Evolutionary conservation across 2,797 vertebrate genomes (phyloP).

Genomic region (Hypotaenidia okinawae): DNA sequence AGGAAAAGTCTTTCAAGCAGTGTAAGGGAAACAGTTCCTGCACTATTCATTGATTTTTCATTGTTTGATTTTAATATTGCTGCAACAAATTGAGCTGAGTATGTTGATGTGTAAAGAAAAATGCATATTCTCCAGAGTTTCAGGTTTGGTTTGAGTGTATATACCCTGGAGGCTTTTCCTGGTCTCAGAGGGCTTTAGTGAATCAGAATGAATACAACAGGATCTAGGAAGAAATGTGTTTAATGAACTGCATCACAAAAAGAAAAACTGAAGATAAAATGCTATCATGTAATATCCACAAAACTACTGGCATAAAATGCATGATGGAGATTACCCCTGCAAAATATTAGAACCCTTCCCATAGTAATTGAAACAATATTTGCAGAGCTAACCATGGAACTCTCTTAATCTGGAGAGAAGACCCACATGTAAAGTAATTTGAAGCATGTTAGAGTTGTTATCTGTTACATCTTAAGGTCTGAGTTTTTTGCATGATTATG

Average conservation of each 20-base stretch:
- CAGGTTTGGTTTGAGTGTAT: slow-evolving; percentile 37
- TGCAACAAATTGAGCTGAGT: slow-evolving; percentile 47
- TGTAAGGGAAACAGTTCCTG: background rate
- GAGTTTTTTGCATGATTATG: background rate
- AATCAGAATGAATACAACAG: slow-evolving; percentile 28
- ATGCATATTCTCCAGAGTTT: background rate
- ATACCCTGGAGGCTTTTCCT: slow-evolving; percentile 15
- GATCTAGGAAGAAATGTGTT: slow-evolving; percentile 33
- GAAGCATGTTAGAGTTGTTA: background rate
- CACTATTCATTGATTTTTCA: background rate
- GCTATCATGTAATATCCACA: background rate
- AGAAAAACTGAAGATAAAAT: slow-evolving; percentile 40
- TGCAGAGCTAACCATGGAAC: background rate
- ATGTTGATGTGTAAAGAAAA: slow-evolving; percentile 51
- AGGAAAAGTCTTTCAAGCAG: background rate
- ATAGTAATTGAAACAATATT: background rate
- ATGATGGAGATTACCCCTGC: background rate
- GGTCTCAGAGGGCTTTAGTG: slow-evolving; percentile 25
- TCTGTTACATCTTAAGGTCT: background rate
- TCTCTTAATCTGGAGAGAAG: background rate
- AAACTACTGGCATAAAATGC: background rate
- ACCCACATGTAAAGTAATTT: background rate
- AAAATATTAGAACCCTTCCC: background rate
- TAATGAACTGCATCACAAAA: slow-evolving; percentile 51
- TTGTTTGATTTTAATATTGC: slow-evolving; percentile 54